Conservation (phyloP, 2,888 invertebrate species). For the Agrochola litura region DNA sequence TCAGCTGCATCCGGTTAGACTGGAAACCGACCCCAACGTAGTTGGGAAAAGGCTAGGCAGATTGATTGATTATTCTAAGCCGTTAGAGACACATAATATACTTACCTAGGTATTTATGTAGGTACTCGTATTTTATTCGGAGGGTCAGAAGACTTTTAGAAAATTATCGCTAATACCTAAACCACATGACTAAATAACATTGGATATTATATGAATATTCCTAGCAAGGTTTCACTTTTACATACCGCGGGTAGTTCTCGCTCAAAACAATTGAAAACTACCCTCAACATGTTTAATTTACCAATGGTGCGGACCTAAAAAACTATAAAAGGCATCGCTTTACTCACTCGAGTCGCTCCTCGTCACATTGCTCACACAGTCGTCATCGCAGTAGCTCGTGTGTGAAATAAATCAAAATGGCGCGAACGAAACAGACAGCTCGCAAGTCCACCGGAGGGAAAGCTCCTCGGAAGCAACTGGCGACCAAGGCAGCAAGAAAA, state of each 20-base stretch:
- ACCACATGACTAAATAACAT: neutral
- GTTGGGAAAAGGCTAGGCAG: too few relatives aligned
- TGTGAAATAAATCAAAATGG: constrained; percentile 82
- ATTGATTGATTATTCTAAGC: neutral
- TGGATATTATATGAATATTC: neutral
- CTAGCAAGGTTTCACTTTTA: neutral
- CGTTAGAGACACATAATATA: neutral
- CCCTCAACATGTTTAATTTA: constrained; percentile 6
- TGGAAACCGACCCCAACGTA: too few relatives aligned
- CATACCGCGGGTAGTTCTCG: neutral
- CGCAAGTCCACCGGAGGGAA: constrained; percentile 94
- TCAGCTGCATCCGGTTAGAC: too few relatives aligned
- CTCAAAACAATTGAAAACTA: constrained; percentile 2
- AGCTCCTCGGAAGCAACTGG: constrained; percentile 93
- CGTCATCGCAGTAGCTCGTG: neutral
- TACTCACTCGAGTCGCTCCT: neutral
- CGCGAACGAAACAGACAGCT: constrained; percentile 94
- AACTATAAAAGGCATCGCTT: constrained; percentile 28
- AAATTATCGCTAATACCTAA: neutral
- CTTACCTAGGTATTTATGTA: neutral
- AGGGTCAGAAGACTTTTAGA: neutral
- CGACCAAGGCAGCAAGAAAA: constrained; percentile 93
- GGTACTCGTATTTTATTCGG: neutral
- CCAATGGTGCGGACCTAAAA: neutral
- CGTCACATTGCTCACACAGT: neutral